Percentiles rank a stretch among this genome's conserved stretches.
These are phyloP conservation scores for Carassius gibelio DNA, from an alignment of 2,113 vertebrate species.

Conservation along the genomic window DNA sequence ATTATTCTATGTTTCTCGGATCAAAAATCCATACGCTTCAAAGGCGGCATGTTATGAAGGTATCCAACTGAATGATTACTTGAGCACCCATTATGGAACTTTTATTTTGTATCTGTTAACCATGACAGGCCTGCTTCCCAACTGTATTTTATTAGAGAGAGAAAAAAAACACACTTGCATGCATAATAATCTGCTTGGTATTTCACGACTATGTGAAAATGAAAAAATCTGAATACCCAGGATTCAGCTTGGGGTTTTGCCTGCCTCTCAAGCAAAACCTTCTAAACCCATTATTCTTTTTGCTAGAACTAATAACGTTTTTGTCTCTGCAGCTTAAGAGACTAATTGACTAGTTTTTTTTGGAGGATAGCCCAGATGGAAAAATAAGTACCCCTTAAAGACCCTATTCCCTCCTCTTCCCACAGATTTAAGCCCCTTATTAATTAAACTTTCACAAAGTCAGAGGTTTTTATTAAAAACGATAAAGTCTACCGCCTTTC, in stretches of 20 bases:
- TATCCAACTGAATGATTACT: conserved; percentile 41
- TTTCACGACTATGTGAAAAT: conserved; percentile 56
- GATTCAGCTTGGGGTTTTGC: conserved; percentile 64
- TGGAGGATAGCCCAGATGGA: conserved; percentile 80
- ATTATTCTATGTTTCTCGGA: conserved; percentile 1
- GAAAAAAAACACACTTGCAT: conserved; percentile 48
- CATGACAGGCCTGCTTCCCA: conserved; percentile 62
- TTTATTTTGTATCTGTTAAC: conserved; percentile 58
- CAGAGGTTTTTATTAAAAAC: conserved; percentile 77
- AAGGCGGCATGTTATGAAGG: conserved; percentile 17
- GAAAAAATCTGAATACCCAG: conserved; percentile 67
- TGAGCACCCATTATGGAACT: conserved; percentile 57
- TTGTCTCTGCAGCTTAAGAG: conserved; percentile 81
- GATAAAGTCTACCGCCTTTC: conserved; percentile 73
- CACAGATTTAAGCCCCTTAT: conserved; percentile 78
- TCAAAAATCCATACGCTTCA: conserved; percentile 1
- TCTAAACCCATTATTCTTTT: conserved; percentile 81
- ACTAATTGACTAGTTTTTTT: conserved; percentile 80
- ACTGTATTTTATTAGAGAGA: conserved; percentile 67
- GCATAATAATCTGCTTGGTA: conserved; percentile 56
- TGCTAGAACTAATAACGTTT: conserved; percentile 80
- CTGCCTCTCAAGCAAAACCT: conserved; percentile 74
- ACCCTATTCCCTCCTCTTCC: conserved; percentile 77
- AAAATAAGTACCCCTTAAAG: conserved; percentile 81
- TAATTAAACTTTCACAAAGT: conserved; percentile 84